Evolutionary conservation across 2,113 vertebrate species (phyloP).

Genomic region (Sinocyclocheilus anshuiensis): DNA sequence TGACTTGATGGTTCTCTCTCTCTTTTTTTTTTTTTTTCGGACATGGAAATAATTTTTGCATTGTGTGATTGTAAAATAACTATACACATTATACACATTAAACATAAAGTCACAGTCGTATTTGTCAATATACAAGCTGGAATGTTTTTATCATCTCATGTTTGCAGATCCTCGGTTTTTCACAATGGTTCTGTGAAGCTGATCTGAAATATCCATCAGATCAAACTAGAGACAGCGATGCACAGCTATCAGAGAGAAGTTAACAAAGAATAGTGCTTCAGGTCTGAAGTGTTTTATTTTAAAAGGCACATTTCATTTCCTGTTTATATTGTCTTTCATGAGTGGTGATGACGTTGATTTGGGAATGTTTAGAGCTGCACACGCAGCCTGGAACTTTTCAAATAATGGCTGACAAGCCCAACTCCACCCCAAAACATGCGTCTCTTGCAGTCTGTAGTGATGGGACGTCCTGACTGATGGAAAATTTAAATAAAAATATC

Average conservation of each 20-base stretch:
- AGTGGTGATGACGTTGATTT: slow-evolving; percentile 57
- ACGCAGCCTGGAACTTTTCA: slow-evolving; percentile 62
- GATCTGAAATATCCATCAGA: neutral
- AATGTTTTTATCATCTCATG: neutral
- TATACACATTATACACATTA: too few species aligned
- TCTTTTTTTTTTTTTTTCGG: neutral
- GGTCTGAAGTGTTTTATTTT: neutral
- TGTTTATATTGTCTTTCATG: slow-evolving; percentile 64
- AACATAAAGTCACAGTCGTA: too few species aligned
- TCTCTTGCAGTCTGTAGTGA: slow-evolving; percentile 56
- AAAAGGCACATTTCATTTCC: slow-evolving; percentile 61
- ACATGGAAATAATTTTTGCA: neutral
- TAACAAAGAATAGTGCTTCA: neutral
- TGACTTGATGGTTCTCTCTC: neutral
- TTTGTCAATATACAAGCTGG: too few species aligned
- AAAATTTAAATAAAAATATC: neutral
- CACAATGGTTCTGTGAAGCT: neutral
- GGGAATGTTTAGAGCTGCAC: slow-evolving; percentile 58
- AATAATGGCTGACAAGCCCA: slow-evolving; percentile 42
- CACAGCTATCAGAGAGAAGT: neutral
- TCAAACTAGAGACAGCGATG: neutral
- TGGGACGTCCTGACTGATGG: slow-evolving; percentile 37
- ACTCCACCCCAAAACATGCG: neutral
- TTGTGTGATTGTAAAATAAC: neutral
- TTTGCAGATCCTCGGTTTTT: neutral